Conservation (phyloP, 2,888 invertebrate species). For the Drosophila percnosoma region DNA sequence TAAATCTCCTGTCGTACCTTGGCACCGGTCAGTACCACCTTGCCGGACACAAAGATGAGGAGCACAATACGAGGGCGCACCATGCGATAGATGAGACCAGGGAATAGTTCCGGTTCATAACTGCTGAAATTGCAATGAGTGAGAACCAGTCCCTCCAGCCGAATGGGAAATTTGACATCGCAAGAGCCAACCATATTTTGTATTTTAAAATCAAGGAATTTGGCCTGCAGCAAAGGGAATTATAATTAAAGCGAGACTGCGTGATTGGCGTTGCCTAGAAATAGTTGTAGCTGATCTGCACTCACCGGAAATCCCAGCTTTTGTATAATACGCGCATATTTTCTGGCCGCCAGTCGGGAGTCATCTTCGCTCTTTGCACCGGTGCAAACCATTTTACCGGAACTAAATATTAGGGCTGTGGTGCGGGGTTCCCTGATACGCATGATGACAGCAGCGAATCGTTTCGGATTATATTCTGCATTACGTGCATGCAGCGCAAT, state of each 20-base stretch:
- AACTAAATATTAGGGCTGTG: conserved; percentile 91
- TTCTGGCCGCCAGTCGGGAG: conserved; percentile 91
- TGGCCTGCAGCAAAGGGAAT: conserved; percentile 86
- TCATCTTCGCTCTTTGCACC: conserved; percentile 93
- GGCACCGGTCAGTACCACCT: conserved; percentile 98
- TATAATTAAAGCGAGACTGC: background rate
- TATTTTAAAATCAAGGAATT: conserved; percentile 92
- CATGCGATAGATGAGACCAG: conserved; percentile 99
- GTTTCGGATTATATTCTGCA: conserved; percentile 99
- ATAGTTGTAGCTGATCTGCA: background rate
- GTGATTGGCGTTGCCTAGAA: background rate
- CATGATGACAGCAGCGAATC: conserved; percentile 99
- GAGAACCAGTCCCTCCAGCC: conserved; percentile 90
- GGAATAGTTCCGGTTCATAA: conserved; percentile 99
- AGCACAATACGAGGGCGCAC: conserved; percentile 98
- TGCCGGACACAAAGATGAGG: conserved; percentile 99
- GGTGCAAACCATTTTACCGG: conserved; percentile 94
- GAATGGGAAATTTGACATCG: conserved; percentile 91
- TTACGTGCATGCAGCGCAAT: conserved; percentile 99
- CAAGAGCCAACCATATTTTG: conserved; percentile 93
- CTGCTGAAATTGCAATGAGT: conserved; percentile 92
- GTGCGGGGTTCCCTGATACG: conserved; percentile 95
- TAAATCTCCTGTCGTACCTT: conserved; percentile 96
- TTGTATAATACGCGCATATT: conserved; percentile 94
- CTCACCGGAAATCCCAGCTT: conserved; percentile 91